Evolutionary conservation across 2,797 vertebrate species (phyloP), one percentile per base, ranked within the genome.

Genomic region (Spheniscus humboldti): DNA sequence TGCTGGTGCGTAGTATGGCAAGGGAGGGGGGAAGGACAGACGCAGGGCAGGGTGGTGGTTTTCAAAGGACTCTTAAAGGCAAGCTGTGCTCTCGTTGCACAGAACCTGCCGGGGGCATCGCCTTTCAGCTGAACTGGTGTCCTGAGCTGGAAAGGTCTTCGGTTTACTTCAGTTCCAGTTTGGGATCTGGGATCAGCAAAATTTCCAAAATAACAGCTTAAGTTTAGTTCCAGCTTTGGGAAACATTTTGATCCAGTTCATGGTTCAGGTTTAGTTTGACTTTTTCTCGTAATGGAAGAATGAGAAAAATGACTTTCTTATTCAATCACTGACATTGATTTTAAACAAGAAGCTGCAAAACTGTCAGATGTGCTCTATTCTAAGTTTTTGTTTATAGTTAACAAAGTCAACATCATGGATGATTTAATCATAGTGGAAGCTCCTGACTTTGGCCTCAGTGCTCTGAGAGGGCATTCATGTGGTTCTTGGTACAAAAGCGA

Each of bases 311-410:
- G 13, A 35, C 22, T 94, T 94, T 69, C 24, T 95, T 86, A 69
- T 74, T 90, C 17, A 82, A 20, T 80, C 28, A 77, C 57, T 39
- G 28, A 59, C 67, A 56, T 30, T 62, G 62, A 85, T 96, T 88
- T 92, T 77, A 79, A 86, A 81, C 76, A 86, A 86, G 39, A 80
- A 90, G 73, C 78, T 89, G 43, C 25, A 93, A 55, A 90, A 97
- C 89, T 56, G 37, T 92, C 66, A 77, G 31, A 64, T 86, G 9
- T 79, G 27, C 27, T 93, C 72, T 83, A 39, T 55, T 68, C 11
- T 48, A 53, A 37, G 13, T 45, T 72, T 87, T 87, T 90, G 63
- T 79, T 94, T 73, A 24, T 28, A 25, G 20, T 90, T 79, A 35
- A 60, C 60, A 22, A 91, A 86, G 72, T 83, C 47, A 79, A n/a